These are phyloP conservation scores for Miichthys miiuy DNA, from an alignment of 2,797 vertebrate species.

Conservation along the genomic window DNA sequence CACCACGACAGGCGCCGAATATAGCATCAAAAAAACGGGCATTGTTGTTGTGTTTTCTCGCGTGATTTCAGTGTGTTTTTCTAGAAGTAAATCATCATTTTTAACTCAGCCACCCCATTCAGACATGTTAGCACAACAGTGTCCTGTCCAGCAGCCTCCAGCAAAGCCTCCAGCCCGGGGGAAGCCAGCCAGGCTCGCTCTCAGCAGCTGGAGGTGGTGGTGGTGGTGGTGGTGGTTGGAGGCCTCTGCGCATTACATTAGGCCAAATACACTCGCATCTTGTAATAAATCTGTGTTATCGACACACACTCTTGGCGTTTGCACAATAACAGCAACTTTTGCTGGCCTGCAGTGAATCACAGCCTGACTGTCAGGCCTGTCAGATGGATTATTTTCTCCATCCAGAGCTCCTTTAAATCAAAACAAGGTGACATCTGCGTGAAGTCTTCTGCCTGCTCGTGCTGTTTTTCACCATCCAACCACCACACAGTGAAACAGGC, in stretches of 20 bases:
- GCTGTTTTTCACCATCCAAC: constrained; percentile 57
- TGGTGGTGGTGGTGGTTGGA: constrained; percentile 24
- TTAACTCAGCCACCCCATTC: constrained; percentile 49
- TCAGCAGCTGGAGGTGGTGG: constrained; percentile 61
- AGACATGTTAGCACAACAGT: constrained; percentile 58
- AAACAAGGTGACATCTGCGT: constrained; percentile 64
- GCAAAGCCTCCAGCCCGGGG: neutral
- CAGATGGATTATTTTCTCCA: constrained; percentile 9
- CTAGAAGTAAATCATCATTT: constrained; percentile 51
- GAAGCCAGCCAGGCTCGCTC: constrained; percentile 45
- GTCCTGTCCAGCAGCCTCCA: constrained; percentile 50
- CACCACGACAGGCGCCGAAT: constrained; percentile 29
- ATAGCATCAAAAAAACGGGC: constrained; percentile 26
- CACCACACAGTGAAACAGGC: constrained; percentile 37
- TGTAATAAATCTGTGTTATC: constrained; percentile 41
- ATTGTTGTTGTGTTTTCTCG: constrained; percentile 65
- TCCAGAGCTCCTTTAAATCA: constrained; percentile 26
- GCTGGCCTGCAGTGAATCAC: constrained; percentile 4
- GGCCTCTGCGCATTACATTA: constrained; percentile 73
- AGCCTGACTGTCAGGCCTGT: neutral
- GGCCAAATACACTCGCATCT: constrained; percentile 58
- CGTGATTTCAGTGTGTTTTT: constrained; percentile 58
- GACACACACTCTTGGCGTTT: constrained; percentile 18
- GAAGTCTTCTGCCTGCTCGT: constrained; percentile 22
- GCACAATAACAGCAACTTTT: constrained; percentile 44